Evolutionary conservation across 2,888 invertebrate species (phyloP).

Genomic region (Volucella inanis): DNA sequence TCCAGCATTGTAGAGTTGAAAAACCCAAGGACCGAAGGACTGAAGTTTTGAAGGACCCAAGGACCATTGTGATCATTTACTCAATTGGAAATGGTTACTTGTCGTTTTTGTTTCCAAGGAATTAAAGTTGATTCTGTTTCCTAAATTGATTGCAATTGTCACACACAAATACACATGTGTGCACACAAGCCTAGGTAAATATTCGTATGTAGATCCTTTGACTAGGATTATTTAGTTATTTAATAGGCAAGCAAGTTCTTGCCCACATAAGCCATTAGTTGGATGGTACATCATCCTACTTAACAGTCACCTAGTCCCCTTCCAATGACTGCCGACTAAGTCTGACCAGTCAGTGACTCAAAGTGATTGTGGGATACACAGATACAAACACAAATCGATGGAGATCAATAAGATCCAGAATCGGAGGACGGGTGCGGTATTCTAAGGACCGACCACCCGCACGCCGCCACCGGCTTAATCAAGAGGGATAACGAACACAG

Average conservation of each 20-base stretch:
- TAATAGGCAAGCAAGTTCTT: constrained; percentile 1
- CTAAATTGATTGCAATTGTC: constrained; percentile 66
- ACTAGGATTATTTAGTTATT: constrained; percentile 15
- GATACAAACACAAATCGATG: constrained; percentile 55
- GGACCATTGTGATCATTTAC: constrained; percentile 57
- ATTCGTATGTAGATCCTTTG: constrained; percentile 14
- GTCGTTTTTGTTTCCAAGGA: constrained; percentile 38
- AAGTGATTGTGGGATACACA: not conserved
- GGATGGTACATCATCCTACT: not conserved
- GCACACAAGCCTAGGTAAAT: constrained; percentile 6
- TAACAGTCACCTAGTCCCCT: too few species aligned
- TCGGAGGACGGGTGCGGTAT: constrained; percentile 2
- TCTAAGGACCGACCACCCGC: not conserved
- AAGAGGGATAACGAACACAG: constrained; percentile 55
- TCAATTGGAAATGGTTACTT: constrained; percentile 50
- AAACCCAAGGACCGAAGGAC: not conserved
- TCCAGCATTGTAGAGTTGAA: too few species aligned
- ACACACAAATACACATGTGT: constrained; percentile 14
- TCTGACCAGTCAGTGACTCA: not conserved
- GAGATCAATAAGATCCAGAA: constrained; percentile 70
- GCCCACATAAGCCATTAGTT: constrained; percentile 23
- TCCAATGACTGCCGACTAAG: too few species aligned
- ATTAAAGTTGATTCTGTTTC: constrained; percentile 55
- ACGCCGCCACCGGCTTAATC: constrained; percentile 35
- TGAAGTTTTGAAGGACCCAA: not conserved